These are phyloP conservation scores for Odontophorus gujanensis DNA, from an alignment of 2,113 vertebrate genomes.

Conservation along the genomic window DNA sequence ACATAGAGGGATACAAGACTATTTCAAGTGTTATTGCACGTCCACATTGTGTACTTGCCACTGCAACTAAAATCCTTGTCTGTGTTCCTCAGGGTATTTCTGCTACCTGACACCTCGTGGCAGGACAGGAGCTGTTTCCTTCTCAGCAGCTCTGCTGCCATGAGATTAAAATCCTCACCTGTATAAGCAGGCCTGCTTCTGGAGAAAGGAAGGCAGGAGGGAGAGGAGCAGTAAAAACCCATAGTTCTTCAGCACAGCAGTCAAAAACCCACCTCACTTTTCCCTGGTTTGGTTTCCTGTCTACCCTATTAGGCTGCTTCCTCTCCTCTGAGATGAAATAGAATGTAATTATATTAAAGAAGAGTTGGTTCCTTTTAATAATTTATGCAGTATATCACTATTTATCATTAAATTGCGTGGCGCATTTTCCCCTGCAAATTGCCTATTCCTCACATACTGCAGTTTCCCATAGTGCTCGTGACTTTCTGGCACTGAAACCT, in stretches of 20 bases:
- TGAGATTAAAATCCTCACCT: background rate
- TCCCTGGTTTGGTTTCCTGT: background rate
- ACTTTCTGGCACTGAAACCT: background rate
- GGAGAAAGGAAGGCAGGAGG: background rate
- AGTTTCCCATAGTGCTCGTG: background rate
- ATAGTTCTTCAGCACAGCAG: background rate
- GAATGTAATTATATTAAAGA: background rate
- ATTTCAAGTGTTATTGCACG: background rate
- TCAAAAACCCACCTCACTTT: background rate
- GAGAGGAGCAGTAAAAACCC: too few species aligned
- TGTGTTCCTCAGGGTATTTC: background rate
- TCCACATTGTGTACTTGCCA: fast-evolving
- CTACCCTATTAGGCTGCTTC: background rate
- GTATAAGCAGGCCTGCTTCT: fast-evolving
- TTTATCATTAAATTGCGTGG: background rate
- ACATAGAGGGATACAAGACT: constrained; percentile 1
- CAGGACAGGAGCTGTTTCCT: background rate
- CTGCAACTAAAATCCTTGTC: background rate
- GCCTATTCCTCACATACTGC: background rate
- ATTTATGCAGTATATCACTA: background rate
- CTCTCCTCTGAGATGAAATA: background rate
- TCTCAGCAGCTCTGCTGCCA: background rate
- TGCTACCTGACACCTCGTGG: background rate
- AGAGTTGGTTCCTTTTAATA: background rate
- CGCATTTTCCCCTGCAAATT: background rate